These are phyloP conservation scores for Magallana gigas DNA, from an alignment of 1,140 invertebrate genomes.

Conservation along the genomic window DNA sequence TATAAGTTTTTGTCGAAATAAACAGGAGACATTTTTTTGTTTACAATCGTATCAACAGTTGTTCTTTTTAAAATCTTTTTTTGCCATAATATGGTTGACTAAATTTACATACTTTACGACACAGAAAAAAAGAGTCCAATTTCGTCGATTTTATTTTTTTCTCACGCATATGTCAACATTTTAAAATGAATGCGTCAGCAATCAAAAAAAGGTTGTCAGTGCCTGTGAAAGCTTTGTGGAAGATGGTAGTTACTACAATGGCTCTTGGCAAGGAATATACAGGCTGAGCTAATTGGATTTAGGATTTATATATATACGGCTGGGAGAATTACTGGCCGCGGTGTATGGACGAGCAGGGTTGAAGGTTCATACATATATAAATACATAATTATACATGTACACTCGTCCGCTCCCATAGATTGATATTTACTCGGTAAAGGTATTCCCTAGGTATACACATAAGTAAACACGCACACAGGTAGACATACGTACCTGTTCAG, in stretches of 20 bases:
- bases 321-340: not conserved
- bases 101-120: not conserved
- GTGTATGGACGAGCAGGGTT: not conserved
- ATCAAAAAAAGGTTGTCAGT: not conserved
- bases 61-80: not conserved
- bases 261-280: conserved; percentile 9
- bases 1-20: not conserved
- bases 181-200: conserved; percentile 20
- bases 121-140: not conserved
- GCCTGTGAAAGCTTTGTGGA: not conserved
- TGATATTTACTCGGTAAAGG: not conserved
- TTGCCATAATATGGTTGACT: not conserved
- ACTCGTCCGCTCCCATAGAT: not conserved
- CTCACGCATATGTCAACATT: conserved; percentile 21
- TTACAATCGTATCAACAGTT: too few relatives aligned
- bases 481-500: conserved; percentile 1
- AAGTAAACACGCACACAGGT: not conserved
- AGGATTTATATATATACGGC: not conserved
- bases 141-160: not conserved
- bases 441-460: too few relatives aligned
- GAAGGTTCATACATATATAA: not conserved
- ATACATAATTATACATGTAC: not conserved
- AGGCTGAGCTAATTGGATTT: conserved; percentile 37
- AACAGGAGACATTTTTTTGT: not conserved
- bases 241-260: not conserved